These are phyloP conservation scores for Electrophaes corylata DNA, from an alignment of 2,888 invertebrate genomes.

Conservation along the genomic window DNA sequence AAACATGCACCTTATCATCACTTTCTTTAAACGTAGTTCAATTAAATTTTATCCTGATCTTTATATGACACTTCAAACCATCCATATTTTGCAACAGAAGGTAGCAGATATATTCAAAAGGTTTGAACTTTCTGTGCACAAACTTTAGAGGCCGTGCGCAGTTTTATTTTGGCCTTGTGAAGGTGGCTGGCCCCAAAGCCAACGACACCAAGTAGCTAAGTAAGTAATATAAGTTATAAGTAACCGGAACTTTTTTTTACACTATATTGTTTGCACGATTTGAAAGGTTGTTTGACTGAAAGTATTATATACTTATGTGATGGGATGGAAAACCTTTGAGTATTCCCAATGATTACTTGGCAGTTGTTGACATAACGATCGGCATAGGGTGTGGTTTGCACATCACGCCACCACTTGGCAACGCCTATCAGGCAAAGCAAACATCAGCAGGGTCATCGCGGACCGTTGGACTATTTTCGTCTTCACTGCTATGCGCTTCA, in stretches of 20 bases:
- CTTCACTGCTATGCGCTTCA: conserved; percentile 2
- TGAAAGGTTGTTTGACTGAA: conserved; percentile 29
- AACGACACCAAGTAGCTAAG: too few species aligned
- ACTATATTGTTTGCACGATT: conserved; percentile 32
- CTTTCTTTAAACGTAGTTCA: too few species aligned
- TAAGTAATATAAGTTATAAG: conserved; percentile 19
- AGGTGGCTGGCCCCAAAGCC: conserved; percentile 56
- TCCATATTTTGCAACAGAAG: background rate
- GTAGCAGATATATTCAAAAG: background rate
- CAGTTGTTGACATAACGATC: conserved; percentile 36
- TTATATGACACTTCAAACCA: background rate
- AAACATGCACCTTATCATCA: too few species aligned
- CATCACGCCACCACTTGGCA: conserved; percentile 48
- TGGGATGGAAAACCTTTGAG: conserved; percentile 9
- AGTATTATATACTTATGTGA: conserved; percentile 8
- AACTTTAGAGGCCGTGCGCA: conserved; percentile 43
- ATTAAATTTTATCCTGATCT: too few species aligned
- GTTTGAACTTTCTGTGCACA: conserved; percentile 39
- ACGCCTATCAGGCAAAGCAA: conserved; percentile 51
- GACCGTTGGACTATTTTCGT: conserved; percentile 24
- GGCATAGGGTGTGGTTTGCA: conserved; percentile 48
- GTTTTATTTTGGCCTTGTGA: conserved; percentile 54
- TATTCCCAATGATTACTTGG: conserved; percentile 20
- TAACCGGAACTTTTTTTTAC: conserved; percentile 35
- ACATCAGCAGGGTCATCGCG: conserved; percentile 30